Evolutionary conservation across 2,888 invertebrate genomes (phyloP), one percentile per base, ranked within the genome.

Genomic region (Neuroscelio doddi): DNA sequence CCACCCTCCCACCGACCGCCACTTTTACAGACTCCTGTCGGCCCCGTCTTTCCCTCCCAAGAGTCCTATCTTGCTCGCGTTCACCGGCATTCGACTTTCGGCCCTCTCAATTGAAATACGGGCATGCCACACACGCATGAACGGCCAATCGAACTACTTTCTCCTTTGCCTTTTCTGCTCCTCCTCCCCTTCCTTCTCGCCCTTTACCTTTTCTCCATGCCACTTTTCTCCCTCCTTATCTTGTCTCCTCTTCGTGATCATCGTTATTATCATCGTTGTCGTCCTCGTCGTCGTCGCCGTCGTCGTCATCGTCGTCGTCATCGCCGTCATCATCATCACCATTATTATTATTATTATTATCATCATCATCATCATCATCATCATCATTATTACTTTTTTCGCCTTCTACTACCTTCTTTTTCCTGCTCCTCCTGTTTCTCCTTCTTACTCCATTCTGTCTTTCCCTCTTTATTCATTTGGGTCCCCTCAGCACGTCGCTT

Each of bases 91-190:
- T 79, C 76, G 75, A 76, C 75, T 79, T 79, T 80, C 71, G 76
- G 73, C 71, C 73, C 75, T 75, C 77, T 69, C 78, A 75, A 77
- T 79, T 79, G 79, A 80, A 80, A 80, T 79, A 79, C 78, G 76
- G 73, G 71, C 77, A 73, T 74, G 73, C 75, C 75, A 69, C 71
- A 70, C 73, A 71, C 71, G 68, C 58, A 70, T 65, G 62, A 67
- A 73, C 69, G 68, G 66, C 73, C 57, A 64, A 71, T 70, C 70
- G 69, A 70, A 70, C 67, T 67, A 65, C 57, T 57, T 62, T 36
- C 16, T n/a, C n/a, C n/a, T n/a, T n/a, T n/a, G n/a, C n/a, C n/a
- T n/a, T n/a, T n/a, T n/a, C n/a, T n/a, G n/a, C 47, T 41, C 34
- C 41, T 64, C 44, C 68, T 56, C 61, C 53, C 64, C 49, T 49